A percentile compares a stretch with the other conserved stretches of the same genome.
These are phyloP conservation scores for Drosophila nannoptera DNA, from an alignment of 1,140 invertebrate species.

Conservation along the genomic window DNA sequence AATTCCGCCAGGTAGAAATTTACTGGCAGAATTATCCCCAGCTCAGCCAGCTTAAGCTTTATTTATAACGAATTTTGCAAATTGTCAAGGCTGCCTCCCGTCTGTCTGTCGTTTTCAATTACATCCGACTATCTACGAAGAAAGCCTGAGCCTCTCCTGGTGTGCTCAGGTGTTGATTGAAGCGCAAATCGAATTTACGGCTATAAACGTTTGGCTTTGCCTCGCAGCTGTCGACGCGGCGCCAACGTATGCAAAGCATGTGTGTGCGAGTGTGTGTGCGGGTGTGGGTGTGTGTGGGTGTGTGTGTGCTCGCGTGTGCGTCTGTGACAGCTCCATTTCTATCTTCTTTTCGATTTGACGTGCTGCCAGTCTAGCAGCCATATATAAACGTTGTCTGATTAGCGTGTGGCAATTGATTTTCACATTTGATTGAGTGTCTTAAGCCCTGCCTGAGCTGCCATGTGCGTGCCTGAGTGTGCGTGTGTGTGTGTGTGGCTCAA, in stretches of 20 bases:
- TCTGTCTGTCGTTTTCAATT: constrained; percentile 35
- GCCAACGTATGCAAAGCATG: constrained; percentile 48
- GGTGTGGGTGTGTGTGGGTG: constrained; percentile 1
- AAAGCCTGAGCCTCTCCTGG: not conserved
- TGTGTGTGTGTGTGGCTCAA: not conserved
- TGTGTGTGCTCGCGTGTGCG: not conserved
- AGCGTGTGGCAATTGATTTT: constrained; percentile 44
- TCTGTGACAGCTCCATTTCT: constrained; percentile 26
- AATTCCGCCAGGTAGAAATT: no score
- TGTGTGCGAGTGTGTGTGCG: constrained; percentile 3
- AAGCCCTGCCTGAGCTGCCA: constrained; percentile 3
- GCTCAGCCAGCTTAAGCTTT: not conserved
- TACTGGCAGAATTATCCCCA: no score
- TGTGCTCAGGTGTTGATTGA: constrained; percentile 46
- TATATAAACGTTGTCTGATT: constrained; percentile 51
- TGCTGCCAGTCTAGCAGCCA: constrained; percentile 11
- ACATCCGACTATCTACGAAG: constrained; percentile 25
- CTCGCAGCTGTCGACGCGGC: constrained; percentile 20
- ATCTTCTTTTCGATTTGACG: constrained; percentile 29
- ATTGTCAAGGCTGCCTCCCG: constrained; percentile 1
- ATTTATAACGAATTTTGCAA: constrained; percentile 4
- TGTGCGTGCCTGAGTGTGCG: not conserved
- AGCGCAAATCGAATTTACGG: constrained; percentile 47
- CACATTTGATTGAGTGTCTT: constrained; percentile 52
- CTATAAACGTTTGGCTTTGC: constrained; percentile 35